These are phyloP conservation scores for Nyctalus aviator DNA, from an alignment of 2,797 vertebrate genomes.

Conservation along the genomic window DNA sequence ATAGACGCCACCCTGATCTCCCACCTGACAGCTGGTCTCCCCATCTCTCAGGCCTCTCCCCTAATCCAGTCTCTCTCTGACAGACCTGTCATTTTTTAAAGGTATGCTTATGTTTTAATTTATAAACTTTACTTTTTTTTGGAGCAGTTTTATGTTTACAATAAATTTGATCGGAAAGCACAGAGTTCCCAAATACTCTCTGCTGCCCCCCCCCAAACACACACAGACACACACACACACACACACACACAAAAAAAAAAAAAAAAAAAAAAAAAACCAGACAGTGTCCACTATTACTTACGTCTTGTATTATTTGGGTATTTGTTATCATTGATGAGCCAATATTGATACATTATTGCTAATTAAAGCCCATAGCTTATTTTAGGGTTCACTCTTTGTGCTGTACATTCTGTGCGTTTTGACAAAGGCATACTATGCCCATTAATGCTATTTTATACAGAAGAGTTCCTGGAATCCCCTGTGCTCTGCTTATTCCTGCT, in stretches of 20 bases:
- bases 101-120: neutral
- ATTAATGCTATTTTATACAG: rapidly evolving
- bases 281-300: neutral
- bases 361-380: neutral
- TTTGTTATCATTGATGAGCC: neutral
- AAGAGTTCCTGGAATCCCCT: neutral
- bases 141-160: neutral
- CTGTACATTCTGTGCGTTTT: neutral
- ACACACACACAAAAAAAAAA: too few relatives aligned
- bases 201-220: too few relatives aligned
- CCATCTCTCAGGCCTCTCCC: neutral
- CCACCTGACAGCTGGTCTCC: neutral
- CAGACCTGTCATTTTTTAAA: neutral
- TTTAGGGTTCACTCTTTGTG: neutral
- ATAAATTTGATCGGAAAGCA: neutral
- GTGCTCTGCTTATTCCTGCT: too few relatives aligned
- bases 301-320: neutral
- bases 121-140: neutral
- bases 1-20: rapidly evolving
- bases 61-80: neutral
- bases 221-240: too few relatives aligned
- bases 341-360: neutral
- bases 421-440: neutral
- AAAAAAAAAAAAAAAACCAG: too few relatives aligned
- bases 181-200: neutral